Evolutionary conservation across 2,888 invertebrate genomes (phyloP), one percentile per base, ranked within the genome.

Genomic region (Netelia virgata): DNA sequence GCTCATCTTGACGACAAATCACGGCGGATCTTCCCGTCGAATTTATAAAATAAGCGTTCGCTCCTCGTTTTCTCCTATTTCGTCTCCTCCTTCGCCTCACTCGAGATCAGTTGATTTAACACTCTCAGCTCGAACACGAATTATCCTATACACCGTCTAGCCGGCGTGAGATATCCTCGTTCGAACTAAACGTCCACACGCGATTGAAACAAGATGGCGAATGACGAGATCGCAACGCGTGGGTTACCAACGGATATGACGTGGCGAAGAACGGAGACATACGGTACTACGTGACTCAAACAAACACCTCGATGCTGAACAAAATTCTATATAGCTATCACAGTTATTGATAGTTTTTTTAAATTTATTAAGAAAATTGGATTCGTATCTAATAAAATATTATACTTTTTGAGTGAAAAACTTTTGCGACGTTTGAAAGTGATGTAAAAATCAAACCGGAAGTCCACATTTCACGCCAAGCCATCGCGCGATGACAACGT

Each of bases 1-100:
- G 94, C 97, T 97, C 97, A 97, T 97, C 91, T 94, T 95, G 57
- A 82, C 66, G 64, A 61, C 50, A 59, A 9, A 66, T 64, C 53
- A 53, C 77, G 47, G 57, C 59, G 70, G 57, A 53, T 59, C 66
- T 57, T 20, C 70, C 63, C 63, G 68, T 86, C 63, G 77, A 82
- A 79, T 2, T 47, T 23, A 70, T 53, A 43, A 63, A 79, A 53
- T 23, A 53, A 69, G 11, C 16, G 36, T 64, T 14, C 18, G 53
- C 23, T 5, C 55, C 55, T 55, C 14, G 53, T 63, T 57, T 36
- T 23, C 23, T 43, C 14, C 47, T 64, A 43, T 55, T 41, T 18
- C 68, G 47, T 47, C 23, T 61, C 6, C n/a, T 74, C 57, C 64
- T 64, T 63, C 61, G 10, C 9, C 20, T 18, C 20, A 43, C 36